These are phyloP conservation scores for Xenopus laevis DNA, from an alignment of 2,113 vertebrate species.

Conservation along the genomic window DNA sequence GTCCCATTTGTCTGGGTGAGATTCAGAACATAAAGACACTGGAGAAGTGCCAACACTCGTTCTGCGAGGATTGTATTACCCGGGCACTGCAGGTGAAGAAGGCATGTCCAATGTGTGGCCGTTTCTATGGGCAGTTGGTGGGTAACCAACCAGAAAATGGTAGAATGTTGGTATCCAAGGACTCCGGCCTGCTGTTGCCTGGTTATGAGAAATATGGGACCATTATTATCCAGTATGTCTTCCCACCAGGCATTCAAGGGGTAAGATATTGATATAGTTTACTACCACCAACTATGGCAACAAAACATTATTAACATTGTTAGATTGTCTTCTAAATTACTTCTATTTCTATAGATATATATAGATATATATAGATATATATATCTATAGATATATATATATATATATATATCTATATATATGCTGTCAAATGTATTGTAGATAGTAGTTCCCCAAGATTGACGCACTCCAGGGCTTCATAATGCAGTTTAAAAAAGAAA, in stretches of 20 bases:
- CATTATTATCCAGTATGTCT: constrained; percentile 94
- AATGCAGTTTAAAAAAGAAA: no score
- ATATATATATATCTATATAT: no score
- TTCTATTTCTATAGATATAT: no score
- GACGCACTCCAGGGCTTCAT: no score
- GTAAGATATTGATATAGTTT: constrained; percentile 64
- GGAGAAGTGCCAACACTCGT: constrained; percentile 86
- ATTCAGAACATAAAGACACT: constrained; percentile 83
- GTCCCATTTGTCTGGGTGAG: constrained; percentile 92
- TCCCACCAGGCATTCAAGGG: constrained; percentile 84
- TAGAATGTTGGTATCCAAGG: constrained; percentile 86
- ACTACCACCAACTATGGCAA: no score
- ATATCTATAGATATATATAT: no score
- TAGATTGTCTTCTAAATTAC: no score
- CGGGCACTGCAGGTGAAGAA: constrained; percentile 88
- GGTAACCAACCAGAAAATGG: constrained; percentile 92
- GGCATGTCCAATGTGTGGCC: constrained; percentile 88
- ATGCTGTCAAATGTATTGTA: no score
- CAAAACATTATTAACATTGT: no score
- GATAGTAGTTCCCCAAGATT: no score
- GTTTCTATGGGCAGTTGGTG: constrained; percentile 87
- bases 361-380: no score
- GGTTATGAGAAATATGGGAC: constrained; percentile 89
- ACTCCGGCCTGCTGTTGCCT: constrained; percentile 80
- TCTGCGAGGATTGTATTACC: constrained; percentile 86